phyloP scores from a whole-genome alignment of 2,113 vertebrate genomes.

The Toxotes jaculatrix region DNA sequence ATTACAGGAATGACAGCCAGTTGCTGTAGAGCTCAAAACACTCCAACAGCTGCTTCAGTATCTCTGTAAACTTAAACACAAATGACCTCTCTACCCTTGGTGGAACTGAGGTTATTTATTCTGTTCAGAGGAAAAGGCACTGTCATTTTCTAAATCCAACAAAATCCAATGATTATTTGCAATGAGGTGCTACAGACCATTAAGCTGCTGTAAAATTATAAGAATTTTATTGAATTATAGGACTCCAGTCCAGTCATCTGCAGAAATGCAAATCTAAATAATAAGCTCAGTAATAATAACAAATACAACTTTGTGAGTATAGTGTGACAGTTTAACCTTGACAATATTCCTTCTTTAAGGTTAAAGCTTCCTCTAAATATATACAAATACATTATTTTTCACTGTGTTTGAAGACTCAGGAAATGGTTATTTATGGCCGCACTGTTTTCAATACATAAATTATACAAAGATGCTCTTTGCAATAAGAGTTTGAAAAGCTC shows the following conservation, averaged over 20 bases:
- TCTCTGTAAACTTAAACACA: conserved; percentile 37
- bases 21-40: conserved; percentile 33
- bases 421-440: conserved; percentile 49
- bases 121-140: neutral
- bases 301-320: neutral
- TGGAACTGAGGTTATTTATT: conserved; percentile 15
- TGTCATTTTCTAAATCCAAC: conserved; percentile 1
- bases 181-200: neutral
- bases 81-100: conserved; percentile 19
- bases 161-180: conserved; percentile 2
- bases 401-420: conserved; percentile 28
- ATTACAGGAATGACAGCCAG: conserved; percentile 41
- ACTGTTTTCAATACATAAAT: conserved; percentile 59
- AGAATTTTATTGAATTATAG: neutral
- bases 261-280: neutral
- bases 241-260: neutral
- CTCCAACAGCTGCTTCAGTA: conserved; percentile 40
- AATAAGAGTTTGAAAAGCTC: conserved; percentile 51
- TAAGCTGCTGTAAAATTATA: neutral
- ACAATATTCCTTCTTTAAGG: conserved; percentile 33
- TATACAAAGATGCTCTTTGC: conserved; percentile 48
- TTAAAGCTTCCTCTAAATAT: conserved; percentile 2
- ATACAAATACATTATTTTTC: conserved; percentile 36
- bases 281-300: neutral
- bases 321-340: conserved; percentile 32